These are phyloP conservation scores for Deilephila porcellus DNA, from an alignment of 2,888 invertebrate genomes.

Conservation along the genomic window DNA sequence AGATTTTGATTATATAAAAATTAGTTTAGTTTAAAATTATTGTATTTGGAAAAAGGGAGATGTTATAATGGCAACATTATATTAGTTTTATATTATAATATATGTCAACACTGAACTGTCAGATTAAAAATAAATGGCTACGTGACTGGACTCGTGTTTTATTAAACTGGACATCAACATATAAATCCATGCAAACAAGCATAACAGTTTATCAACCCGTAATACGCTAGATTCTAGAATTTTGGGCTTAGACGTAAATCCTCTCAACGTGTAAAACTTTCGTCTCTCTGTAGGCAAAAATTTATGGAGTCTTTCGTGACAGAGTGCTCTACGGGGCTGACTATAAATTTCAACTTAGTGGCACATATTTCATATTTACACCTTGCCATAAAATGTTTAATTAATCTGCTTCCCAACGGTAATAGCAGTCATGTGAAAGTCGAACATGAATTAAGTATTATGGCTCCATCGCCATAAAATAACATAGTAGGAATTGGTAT, in stretches of 20 bases:
- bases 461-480: background rate
- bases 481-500: background rate
- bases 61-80: too few species aligned
- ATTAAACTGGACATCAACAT: too few species aligned
- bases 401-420: background rate
- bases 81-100: too few species aligned
- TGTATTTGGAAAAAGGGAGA: too few species aligned
- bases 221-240: background rate
- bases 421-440: background rate
- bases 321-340: background rate
- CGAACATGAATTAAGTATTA: background rate
- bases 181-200: too few species aligned
- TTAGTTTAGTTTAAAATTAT: too few species aligned
- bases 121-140: too few species aligned
- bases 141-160: too few species aligned
- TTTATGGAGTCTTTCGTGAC: background rate
- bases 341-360: background rate
- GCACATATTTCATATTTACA: background rate
- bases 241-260: background rate
- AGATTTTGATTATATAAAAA: too few species aligned
- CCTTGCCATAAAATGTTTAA: background rate
- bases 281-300: background rate
- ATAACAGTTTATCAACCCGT: slow-evolving; percentile 6
- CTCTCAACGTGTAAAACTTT: background rate
- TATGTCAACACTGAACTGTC: too few species aligned